Conservation (phyloP, 1,140 invertebrate species). For the Brachionus paranguensis region DNA sequence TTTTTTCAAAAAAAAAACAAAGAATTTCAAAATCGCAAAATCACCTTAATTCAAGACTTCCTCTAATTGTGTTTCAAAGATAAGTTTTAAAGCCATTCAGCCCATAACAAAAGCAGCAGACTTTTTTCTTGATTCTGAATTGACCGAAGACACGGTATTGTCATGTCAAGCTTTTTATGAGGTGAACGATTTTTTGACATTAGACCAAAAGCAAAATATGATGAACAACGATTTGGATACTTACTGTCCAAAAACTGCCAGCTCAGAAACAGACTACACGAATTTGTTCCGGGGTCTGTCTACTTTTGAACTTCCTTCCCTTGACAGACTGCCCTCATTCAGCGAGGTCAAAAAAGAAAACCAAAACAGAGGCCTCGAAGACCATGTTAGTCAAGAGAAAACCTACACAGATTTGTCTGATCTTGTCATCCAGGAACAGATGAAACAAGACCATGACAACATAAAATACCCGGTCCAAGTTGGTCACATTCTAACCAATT, state of each 20-base stretch:
- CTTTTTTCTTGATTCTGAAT: not conserved
- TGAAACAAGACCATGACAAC: not conserved
- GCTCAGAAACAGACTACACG: not conserved
- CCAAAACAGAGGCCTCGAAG: not conserved
- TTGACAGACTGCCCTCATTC: not conserved
- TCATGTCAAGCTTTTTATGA: not conserved
- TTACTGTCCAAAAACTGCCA: not conserved
- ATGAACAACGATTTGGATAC: not conserved
- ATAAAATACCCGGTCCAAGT: conserved; percentile 6
- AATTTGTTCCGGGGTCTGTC: conserved; percentile 21
- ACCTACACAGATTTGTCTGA: conserved; percentile 9
- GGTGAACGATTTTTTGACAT: not conserved
- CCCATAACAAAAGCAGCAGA: not conserved
- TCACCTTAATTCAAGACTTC: not conserved
- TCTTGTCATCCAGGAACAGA: not conserved
- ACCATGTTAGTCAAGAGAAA: not conserved
- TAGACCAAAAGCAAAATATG: not conserved
- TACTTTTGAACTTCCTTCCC: not conserved
- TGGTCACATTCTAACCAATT: not conserved
- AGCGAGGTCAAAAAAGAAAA: not conserved
- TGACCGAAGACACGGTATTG: not conserved
- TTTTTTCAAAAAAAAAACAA: not conserved
- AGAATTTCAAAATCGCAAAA: conserved; percentile 13
- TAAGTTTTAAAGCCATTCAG: not conserved
- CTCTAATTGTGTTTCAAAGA: not conserved